Conservation (phyloP, 2,797 vertebrate genomes). For the Hippopotamyrus pictus region DNA sequence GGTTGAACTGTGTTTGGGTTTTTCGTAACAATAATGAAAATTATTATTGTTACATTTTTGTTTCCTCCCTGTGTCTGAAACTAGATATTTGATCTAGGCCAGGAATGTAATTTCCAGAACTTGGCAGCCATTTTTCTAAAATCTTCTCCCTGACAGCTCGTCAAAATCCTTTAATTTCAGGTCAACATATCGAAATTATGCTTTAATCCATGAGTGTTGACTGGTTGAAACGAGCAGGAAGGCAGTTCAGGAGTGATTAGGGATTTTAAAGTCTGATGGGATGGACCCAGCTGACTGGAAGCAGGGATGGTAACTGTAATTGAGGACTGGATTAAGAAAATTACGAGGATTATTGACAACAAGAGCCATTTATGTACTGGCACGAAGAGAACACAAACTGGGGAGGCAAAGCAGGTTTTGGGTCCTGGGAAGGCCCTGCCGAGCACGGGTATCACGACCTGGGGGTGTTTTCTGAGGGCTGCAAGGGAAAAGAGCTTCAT, state of each 20-base stretch:
- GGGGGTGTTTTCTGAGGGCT: background rate
- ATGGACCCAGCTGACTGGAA: background rate
- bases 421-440: background rate
- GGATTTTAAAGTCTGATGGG: background rate
- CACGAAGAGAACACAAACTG: background rate
- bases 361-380: background rate
- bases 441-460: background rate
- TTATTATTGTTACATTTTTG: background rate
- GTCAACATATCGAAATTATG: background rate
- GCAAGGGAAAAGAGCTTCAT: no score
- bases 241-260: background rate
- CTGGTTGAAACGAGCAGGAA: background rate
- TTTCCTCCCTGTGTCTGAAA: conserved; percentile 3
- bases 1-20: background rate
- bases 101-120: background rate
- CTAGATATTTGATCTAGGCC: background rate
- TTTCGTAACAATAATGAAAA: background rate
- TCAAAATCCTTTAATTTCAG: background rate
- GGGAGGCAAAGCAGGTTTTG: background rate
- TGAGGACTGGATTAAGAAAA: background rate
- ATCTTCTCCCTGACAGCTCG: background rate
- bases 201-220: background rate
- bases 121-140: background rate
- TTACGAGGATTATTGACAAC: background rate
- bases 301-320: background rate